phyloP scores from a whole-genome alignment of 2,888 invertebrate species.

The Trachelus iudaicus region DNA sequence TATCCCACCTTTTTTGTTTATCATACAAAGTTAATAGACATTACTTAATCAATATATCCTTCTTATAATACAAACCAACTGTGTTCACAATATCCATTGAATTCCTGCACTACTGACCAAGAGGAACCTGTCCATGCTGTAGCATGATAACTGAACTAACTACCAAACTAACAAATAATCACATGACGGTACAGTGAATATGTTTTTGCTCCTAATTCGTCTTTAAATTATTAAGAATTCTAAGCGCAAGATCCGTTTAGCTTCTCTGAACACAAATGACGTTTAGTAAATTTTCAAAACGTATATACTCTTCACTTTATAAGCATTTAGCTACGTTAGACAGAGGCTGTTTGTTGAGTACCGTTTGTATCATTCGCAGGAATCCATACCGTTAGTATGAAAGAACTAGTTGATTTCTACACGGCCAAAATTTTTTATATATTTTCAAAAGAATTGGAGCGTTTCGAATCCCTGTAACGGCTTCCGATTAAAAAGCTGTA shows the following conservation, averaged over 20 bases:
- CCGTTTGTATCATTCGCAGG: neutral
- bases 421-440: neutral
- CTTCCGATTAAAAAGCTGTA: neutral
- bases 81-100: neutral
- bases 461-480: neutral
- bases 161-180: neutral
- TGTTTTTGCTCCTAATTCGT: neutral
- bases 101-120: neutral
- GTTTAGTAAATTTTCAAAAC: neutral
- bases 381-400: neutral
- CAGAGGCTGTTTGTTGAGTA: neutral
- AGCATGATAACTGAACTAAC: neutral
- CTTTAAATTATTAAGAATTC: neutral
- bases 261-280: neutral
- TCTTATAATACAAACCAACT: neutral
- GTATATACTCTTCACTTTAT: no score
- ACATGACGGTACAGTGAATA: neutral
- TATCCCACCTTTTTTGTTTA: neutral
- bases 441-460: neutral
- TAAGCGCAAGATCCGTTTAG: no score
- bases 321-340: neutral
- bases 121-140: neutral
- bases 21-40: neutral
- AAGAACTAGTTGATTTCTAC: neutral
- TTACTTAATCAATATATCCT: neutral